Evolutionary conservation across 2,888 invertebrate genomes (phyloP), one percentile per base, ranked within the genome.

Genomic region (Cantharis lateralis): DNA sequence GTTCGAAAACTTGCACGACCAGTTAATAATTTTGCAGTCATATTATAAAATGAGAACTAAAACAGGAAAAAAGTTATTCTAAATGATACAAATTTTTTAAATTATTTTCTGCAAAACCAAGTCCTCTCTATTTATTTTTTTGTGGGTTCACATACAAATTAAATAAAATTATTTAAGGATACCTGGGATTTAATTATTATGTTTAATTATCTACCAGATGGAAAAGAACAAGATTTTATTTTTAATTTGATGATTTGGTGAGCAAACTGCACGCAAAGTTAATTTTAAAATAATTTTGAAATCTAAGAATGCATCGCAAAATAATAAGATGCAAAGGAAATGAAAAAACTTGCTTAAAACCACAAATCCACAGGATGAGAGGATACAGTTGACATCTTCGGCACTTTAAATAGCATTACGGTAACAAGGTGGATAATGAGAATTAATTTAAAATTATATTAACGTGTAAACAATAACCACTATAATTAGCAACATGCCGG

Each of bases 11-110:
- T 66, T 66, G 64, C 20, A 66, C 64, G 64, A 66, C 64, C 64
- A 66, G 64, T 66, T 66, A 15, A n/a, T n/a, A 66, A 66, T 66
- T 66, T 66, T 66, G 64, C 64, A 66, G 64, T 66, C 64, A 20
- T 16, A 28, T 28, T 28, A 20, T 66, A 18, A 66, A 66, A 66
- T 24, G 15, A 20, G 64, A 66, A 24, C 18, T 66, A 66, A 24
- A 66, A 66, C 48, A 48, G 48, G 48, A 48, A 48, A 48, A 48
- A 48, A 48, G 48, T 48, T 48, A 48, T n/a, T 48, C 48, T 48
- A 48, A 48, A 48, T 48, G 48, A 48, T 48, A 48, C n/a, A 48
- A 48, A 48, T 48, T n/a, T 48, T 48, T 48, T 48, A 48, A 48
- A 48, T 48, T 9, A 48, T n/a, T 48, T n/a, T 48, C 2, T 48